These are phyloP conservation scores for Acipenser ruthenus DNA, from an alignment of 2,797 vertebrate species.

Conservation along the genomic window DNA sequence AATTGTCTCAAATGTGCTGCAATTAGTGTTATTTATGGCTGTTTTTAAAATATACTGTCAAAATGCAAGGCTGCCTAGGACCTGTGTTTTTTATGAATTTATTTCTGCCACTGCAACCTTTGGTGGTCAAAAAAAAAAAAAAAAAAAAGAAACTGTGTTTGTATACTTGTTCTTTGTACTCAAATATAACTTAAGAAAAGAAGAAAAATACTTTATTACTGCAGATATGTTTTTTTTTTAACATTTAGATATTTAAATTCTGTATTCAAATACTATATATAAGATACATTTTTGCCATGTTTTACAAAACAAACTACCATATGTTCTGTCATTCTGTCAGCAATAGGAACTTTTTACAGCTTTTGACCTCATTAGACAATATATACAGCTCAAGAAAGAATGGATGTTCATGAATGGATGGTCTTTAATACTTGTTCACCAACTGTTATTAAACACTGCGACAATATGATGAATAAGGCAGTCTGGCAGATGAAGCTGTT, in stretches of 20 bases:
- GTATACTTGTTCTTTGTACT: background rate
- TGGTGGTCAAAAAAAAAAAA: background rate
- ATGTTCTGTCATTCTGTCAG: too few species aligned
- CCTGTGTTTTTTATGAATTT: conserved; percentile 28
- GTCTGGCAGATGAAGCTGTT: conserved; percentile 21
- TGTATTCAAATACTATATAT: too few species aligned
- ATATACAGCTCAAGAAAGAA: background rate
- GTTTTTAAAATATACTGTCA: conserved; percentile 48
- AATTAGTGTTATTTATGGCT: conserved; percentile 43
- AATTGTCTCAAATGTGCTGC: conserved; percentile 47
- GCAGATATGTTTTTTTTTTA: background rate
- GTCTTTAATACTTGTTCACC: conserved; percentile 11
- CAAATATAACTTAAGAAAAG: background rate
- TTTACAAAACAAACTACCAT: too few species aligned
- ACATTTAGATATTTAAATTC: background rate
- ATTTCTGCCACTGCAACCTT: conserved; percentile 25
- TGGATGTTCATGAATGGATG: conserved; percentile 13
- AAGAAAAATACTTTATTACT: background rate
- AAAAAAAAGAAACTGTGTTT: too few species aligned
- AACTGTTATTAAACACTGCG: conserved; percentile 5
- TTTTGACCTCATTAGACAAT: too few species aligned
- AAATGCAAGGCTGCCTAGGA: conserved; percentile 33
- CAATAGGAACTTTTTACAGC: too few species aligned
- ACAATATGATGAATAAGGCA: background rate
- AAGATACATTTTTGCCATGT: too few species aligned